Evolutionary conservation across 1,140 invertebrate species (phyloP).

Genomic region (Homarus americanus): DNA sequence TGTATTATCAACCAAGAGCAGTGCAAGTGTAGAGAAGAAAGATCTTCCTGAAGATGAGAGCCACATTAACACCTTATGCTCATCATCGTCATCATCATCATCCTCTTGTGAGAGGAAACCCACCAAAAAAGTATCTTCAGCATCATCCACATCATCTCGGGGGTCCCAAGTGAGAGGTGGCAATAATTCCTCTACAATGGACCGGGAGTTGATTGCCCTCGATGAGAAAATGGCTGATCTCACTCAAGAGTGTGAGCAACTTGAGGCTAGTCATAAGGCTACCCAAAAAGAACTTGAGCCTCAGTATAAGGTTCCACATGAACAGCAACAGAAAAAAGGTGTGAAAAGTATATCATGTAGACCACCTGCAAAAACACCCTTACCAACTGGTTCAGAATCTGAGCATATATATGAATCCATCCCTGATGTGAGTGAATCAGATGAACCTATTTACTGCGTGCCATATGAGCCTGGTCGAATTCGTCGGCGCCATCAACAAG

Average conservation of each 20-base stretch:
- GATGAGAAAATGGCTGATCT: slow-evolving; percentile 82
- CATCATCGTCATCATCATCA: slow-evolving; percentile 55
- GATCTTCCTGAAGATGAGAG: not conserved
- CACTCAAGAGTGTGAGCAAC: slow-evolving; percentile 80
- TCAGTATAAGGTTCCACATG: slow-evolving; percentile 76
- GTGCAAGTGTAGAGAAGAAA: slow-evolving; percentile 43
- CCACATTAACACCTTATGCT: slow-evolving; percentile 3
- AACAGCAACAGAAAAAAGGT: slow-evolving; percentile 74
- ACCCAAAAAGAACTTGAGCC: slow-evolving; percentile 57
- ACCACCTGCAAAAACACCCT: slow-evolving; percentile 53
- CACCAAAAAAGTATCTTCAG: slow-evolving; percentile 50
- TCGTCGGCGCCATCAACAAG: slow-evolving; percentile 18
- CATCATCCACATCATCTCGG: slow-evolving; percentile 55
- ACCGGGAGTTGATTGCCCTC: slow-evolving; percentile 80
- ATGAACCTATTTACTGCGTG: slow-evolving; percentile 84
- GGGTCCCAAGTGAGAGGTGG: slow-evolving; percentile 39
- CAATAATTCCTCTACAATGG: slow-evolving; percentile 77
- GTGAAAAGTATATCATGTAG: slow-evolving; percentile 37
- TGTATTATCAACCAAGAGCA: slow-evolving; percentile 30
- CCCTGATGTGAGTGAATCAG: slow-evolving; percentile 82
- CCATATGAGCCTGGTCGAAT: slow-evolving; percentile 81
- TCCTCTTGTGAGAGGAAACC: slow-evolving; percentile 60
- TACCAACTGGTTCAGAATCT: slow-evolving; percentile 68
- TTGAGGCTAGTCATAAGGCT: slow-evolving; percentile 76
- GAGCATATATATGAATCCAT: slow-evolving; percentile 87